Conservation (phyloP, 2,888 invertebrate species). For the Pemphredon lugubris region DNA sequence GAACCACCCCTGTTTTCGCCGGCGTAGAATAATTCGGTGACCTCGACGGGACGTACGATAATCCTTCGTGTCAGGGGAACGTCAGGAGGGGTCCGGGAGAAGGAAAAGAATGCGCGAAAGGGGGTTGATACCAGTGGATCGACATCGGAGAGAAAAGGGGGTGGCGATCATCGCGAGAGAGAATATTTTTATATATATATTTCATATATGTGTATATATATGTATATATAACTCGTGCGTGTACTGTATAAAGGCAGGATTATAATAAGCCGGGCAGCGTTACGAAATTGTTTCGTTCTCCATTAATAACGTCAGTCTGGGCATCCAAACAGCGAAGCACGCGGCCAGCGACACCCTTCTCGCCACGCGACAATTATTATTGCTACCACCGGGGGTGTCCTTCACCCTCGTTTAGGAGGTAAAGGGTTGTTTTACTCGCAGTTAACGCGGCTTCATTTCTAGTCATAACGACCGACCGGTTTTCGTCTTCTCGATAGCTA, state of each 20-base stretch:
- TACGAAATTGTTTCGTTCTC: constrained; percentile 77
- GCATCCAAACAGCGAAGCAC: constrained; percentile 42
- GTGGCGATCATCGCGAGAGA: not conserved
- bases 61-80: constrained; percentile 67
- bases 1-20: constrained; percentile 46
- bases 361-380: constrained; percentile 64
- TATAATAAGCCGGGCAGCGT: constrained; percentile 74
- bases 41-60: constrained; percentile 66
- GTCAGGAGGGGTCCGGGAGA: constrained; percentile 9
- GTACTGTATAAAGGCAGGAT: constrained; percentile 69
- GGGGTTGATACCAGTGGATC: too few relatives aligned
- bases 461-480: constrained; percentile 43
- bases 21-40: constrained; percentile 69
- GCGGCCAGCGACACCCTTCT: constrained; percentile 48
- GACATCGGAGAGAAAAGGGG: not conserved
- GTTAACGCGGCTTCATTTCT: constrained; percentile 31
- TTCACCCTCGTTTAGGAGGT: constrained; percentile 12
- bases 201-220: too few relatives aligned
- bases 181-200: not conserved
- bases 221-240: too few relatives aligned
- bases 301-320: constrained; percentile 66
- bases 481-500: constrained; percentile 45
- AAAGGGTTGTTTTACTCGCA: constrained; percentile 30
- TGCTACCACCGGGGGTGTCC: constrained; percentile 46
- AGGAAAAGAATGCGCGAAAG: constrained; percentile 12